Evolutionary conservation across 2,797 vertebrate genomes (phyloP), one percentile per base, ranked within the genome.

Genomic region (Brachyrhaphis roseni): DNA sequence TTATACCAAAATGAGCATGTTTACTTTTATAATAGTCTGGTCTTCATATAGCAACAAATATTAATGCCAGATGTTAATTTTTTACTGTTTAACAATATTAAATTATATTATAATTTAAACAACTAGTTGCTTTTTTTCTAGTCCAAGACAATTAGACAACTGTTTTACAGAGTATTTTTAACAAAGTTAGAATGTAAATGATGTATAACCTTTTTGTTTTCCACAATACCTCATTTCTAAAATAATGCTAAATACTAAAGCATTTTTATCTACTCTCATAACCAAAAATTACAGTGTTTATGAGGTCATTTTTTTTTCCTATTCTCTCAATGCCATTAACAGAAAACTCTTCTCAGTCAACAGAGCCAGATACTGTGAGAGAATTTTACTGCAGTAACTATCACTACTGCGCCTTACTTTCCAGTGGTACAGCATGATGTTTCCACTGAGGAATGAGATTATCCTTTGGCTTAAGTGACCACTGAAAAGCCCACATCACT

Each of bases 381-480:
- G 80, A 90, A 86, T 88, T 87, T 82, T 77, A 73, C 84, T 91
- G 88, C 85, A 90, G 72, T 84, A 80, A 82, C 78, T 91, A 41
- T 82, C 76, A 83, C 76, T 83, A 79, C 77, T 80, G 41, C 77
- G 78, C 77, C 43, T 49, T 81, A 83, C 87, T 90, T 84, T 92
- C 88, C 84, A 87, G 76, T 84, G 77, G 85, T 86, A 72, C 76
- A 81, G 80, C 80, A 80, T 81, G 82, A 82, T 88, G 84, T 89
- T 86, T 90, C 76, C 49, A 73, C 68, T 41, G 72, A 86, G 83
- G 92, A 94, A 94, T 92, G 73, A 87, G 85, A 94, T 93, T 92
- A 91, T 89, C 83, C 82, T 84, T 90, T 85, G 57, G 88, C 88
- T 86, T 90, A 92, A 94, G 92, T 91, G 93, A 93, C 89, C 91